Base-by-base conservation (phyloP, 2,888 invertebrate genomes). In the Psococerastis gibbosa region DNA sequence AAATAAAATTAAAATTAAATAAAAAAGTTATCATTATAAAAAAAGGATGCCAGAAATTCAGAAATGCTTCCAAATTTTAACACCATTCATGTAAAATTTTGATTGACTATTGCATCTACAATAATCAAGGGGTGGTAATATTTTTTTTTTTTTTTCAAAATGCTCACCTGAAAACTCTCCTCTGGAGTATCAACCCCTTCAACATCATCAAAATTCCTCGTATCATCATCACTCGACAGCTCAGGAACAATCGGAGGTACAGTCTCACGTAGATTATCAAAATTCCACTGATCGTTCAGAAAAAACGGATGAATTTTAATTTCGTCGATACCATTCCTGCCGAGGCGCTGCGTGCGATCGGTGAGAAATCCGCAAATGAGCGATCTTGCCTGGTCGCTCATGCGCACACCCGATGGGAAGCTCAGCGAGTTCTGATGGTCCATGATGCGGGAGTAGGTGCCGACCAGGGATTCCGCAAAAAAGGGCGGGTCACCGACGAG, bases 381-480 rank as follows among this genome's bases (percentile, higher is more conserved):
- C 54, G 79, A 76, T 61, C 82, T 84, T 11, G 84, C 84, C 56
- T 79, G 75, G 52, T 76, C 75, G 45, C 92, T 91, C 52, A 98
- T 87, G 62, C 89, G 85, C 47, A 89, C 75, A 61, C 97, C 97
- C 51, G 77, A 76, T 22, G 97, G 97, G 64, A 98, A 98, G 51
- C 78, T 78, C 45, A 99, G 68, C 17, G 94, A 88, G 57, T 89
- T 94, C 60, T 89, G 82, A 61, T 97, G 94, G 63, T 97, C 92
- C 95, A 98, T 97, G 53, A 98, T 98, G 66, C 95, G 95, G 49
- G 92, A 89, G 61, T 98, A 98, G 2, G 97, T 98, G 45, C 92
- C 92, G 34, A 97, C 88, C 54, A 99, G 73, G 49, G 95, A 94
- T 60, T 98, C 98, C 2, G 97, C 97, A 56, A 73, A 75, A 65